A percentile compares a stretch with the other conserved stretches of the same genome.
Evolutionary conservation across 2,113 vertebrate species (phyloP).

Genomic region (Macroglossus sobrinus): DNA sequence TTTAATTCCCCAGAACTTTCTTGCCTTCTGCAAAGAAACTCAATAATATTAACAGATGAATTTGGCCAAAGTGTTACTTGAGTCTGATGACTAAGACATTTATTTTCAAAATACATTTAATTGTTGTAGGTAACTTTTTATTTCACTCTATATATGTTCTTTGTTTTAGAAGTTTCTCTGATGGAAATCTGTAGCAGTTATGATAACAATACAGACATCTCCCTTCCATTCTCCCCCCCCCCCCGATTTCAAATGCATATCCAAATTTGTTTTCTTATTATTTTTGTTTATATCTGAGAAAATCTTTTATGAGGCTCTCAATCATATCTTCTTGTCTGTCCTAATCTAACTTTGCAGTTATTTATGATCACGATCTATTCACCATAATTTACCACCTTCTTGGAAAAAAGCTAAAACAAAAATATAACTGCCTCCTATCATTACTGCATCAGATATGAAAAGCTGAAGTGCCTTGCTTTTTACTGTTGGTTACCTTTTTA

Average conservation of each 20-base stretch:
- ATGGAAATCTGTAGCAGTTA: neutral
- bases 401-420: neutral
- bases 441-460: slow-evolving; percentile 23
- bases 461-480: neutral
- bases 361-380: slow-evolving; percentile 31
- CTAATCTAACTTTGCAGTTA: slow-evolving; percentile 21
- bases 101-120: slow-evolving; percentile 45
- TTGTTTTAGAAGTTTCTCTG: slow-evolving; percentile 27
- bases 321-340: slow-evolving; percentile 23
- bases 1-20: neutral
- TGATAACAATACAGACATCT: neutral
- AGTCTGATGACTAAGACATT: neutral
- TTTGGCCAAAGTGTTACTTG: slow-evolving; percentile 10
- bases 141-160: neutral
- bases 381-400: slow-evolving; percentile 23
- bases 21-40: neutral
- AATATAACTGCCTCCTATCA: neutral
- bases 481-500: neutral
- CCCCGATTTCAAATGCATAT: neutral
- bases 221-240: too few relatives aligned
- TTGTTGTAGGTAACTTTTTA: neutral
- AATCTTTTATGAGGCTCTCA: slow-evolving; percentile 39
- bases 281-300: slow-evolving; percentile 39
- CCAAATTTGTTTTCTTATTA: slow-evolving; percentile 20
- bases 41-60: neutral